Base-by-base conservation (phyloP, 2,797 vertebrate genomes). In the Halcyon leucocephala region DNA sequence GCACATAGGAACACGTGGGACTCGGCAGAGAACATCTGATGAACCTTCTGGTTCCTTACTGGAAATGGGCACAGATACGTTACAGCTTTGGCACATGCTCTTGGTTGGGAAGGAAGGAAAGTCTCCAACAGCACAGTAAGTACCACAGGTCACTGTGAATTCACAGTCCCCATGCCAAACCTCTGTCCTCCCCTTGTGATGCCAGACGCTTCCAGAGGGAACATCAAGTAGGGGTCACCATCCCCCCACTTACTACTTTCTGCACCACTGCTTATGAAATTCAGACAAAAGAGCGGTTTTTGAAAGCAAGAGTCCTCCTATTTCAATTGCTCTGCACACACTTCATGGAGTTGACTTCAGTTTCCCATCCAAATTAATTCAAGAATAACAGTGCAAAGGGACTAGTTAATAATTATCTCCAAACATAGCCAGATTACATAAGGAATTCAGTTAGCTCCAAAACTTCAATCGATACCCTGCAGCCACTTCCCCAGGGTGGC, bases 381-480 rank as follows among this genome's bases (percentile, higher is more conserved):
- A 93, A 82, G 58, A 55, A 37, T 0, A 80, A 31, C 60, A 54
- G 8, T 52, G 20, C 64, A 93, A 92, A 93, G 26, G 67, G 15
- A 91, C 31, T 57, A 80, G 86, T 85, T 93, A 97, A 97, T 95
- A 31, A 91, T 96, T 87, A 82, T 25, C 91, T 85, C 73, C 78
- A 73, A 73, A 69, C 3, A 31, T 48, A 84, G 69, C 42, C 29
- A 37, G 33, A 82, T 70, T 70, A 85, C 2, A 0, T 46, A 83
- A 61, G 37, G 62, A 31, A 61, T 20, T n/a, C 18, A 12, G 41
- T 74, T 78, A 24, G 16, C 51, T 82, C 64, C 55, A 21, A 46
- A 69, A 76, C 66, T 64, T 52, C 26, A 72, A 73, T 52, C 28
- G 12, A 22, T 6, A 1, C 16, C 84, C 62, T 48, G 80, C 86